Evolutionary conservation across 2,113 vertebrate species (phyloP), one percentile per base, ranked within the genome.

Genomic region (Vulpes ferrilata): DNA sequence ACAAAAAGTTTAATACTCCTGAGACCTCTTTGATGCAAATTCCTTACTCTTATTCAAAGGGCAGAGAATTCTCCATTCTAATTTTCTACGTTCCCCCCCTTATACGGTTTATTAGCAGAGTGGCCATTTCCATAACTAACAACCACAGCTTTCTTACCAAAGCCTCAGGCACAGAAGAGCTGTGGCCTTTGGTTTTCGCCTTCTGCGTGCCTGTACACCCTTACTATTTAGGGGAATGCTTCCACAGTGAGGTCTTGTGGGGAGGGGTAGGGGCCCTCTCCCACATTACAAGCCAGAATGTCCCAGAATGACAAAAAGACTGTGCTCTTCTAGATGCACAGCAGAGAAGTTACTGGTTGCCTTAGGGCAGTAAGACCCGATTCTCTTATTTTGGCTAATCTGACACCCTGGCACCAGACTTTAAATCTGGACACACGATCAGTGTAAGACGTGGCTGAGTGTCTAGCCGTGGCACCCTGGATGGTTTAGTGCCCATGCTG

Each of bases 1-100:
- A 80, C 15, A 20, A 0, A 25, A 69, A 17, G 23, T 7, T 16
- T 10, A 8, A 86, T 71, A 8, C 35, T 53, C 57, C 22, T 11
- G 16, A 38, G 38, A 3, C 0, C n/a, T n/a, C 35, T 76, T 0
- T n/a, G 13, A 51, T 23, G 78, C 19, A 38, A 55, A 17, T 23
- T 35, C 67, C 62, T 48, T 20, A 12, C 15, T 59, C 64, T 64
- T 74, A 22, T 3, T 60, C 79, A 17, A 5, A 22, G n/a, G 79
- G 10, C 32, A 0, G 69, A 65, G 35, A 35, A 11, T 2, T 25
- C 48, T 64, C 25, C 53, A 3, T 22, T 83, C 55, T 10, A 3
- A 10, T 79, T 20, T 32, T 8, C 60, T 64, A 60, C 2, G 23
- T 23, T 43, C 43, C 16, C 62, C 67, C 16, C 11, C 48, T 32